phyloP scores from a whole-genome alignment of 1,140 invertebrate species.

The Apocrypta bakeri region DNA sequence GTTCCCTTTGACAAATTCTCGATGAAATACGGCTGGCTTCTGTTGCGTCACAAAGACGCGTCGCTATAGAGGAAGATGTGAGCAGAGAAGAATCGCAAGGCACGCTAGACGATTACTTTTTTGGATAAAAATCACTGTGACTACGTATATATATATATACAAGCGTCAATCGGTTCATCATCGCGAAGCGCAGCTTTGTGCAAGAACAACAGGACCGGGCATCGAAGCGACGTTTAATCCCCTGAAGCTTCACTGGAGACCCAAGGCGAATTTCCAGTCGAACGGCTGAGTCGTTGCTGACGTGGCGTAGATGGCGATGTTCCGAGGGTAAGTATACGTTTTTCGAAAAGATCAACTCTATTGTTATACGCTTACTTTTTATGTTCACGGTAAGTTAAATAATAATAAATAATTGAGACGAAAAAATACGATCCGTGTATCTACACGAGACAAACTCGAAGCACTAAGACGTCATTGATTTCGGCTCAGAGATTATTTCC shows the following conservation, averaged over 20 bases:
- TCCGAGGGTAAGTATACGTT: background rate
- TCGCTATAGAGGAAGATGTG: background rate
- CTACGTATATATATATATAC: too few relatives aligned
- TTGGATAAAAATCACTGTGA: background rate
- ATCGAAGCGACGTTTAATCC: slow-evolving; percentile 57
- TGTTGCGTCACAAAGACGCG: slow-evolving; percentile 11
- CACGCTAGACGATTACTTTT: slow-evolving; percentile 35
- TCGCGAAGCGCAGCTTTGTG: background rate
- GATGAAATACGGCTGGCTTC: background rate
- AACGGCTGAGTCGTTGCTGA: background rate
- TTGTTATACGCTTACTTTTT: too few relatives aligned
- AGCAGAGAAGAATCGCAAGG: background rate
- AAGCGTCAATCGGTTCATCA: background rate
- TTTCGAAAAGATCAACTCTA: background rate
- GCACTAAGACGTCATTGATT: background rate
- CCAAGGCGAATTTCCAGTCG: slow-evolving; percentile 37
- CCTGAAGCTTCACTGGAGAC: slow-evolving; percentile 8
- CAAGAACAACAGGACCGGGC: slow-evolving; percentile 37
- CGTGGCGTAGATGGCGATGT: background rate
- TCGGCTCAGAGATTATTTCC: background rate
- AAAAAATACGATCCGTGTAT: too few relatives aligned
- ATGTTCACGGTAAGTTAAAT: too few relatives aligned
- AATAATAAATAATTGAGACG: too few relatives aligned
- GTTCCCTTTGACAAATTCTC: slow-evolving; percentile 20
- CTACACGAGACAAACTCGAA: background rate